Base-by-base conservation (phyloP, 2,113 vertebrate species). In the Labeo rohita region DNA sequence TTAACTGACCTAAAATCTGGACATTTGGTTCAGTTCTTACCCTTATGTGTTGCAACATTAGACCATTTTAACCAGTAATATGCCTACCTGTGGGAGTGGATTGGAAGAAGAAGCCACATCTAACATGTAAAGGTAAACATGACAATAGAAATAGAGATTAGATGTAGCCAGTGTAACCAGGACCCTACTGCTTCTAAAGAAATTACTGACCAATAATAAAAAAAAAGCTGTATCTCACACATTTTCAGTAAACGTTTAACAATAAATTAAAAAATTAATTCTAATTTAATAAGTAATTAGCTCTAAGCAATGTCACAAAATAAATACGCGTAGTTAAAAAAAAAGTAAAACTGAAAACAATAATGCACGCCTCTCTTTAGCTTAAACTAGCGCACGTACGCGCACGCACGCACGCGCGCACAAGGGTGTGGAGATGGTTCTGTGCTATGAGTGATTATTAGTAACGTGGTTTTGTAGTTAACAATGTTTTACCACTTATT, bases 361-460 rank as follows among this genome's bases (percentile, higher is more conserved):
- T 28, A 28, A 28, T 28, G 49, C 74, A 76, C 21, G 68, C 43
- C 39, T 23, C 5, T 45, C 21, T 45, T 45, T 56, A 68, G 4
- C 13, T 76, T 23, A 23, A 6, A 45, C 18, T 4, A 45, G 65
- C 34, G 34, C 65, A 1, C 11, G 23, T 6, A 15, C 63, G 0
- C 66, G 6, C 16, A 56, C 54, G 15, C 56, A 39, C 7, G 6
- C 39, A 68, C 3, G 68, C 68, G 18, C 52, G 7, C 45, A 3
- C 39, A 72, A 59, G 50, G 49, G 83, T 73, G 74, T 80, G 81
- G 21, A 76, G 28, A 80, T 16, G 6, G 21, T 23, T 13, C 9
- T 75, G 83, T 36, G 45, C 49, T 65, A 23, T 72, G 79, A 43
- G 63, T 83, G 28, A 61, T 61, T 61, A n/a, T 47, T 73, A 45